Percentiles rank a stretch among this genome's conserved stretches.
Conservation (phyloP, 1,140 invertebrate genomes). For the Drosophila miranda region DNA sequence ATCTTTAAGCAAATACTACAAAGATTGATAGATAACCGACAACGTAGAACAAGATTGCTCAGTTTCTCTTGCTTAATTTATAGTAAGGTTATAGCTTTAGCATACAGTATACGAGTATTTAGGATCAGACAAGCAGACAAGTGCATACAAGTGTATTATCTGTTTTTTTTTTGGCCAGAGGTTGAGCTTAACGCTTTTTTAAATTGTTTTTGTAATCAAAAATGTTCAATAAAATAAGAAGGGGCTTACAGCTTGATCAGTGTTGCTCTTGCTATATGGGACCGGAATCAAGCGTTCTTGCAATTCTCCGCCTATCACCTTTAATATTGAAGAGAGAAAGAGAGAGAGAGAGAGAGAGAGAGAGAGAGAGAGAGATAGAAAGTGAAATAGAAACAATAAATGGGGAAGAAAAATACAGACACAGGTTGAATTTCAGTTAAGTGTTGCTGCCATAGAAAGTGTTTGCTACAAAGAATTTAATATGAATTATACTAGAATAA, state of each 20-base stretch:
- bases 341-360: slow-evolving; percentile 57
- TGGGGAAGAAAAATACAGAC: slow-evolving; percentile 58
- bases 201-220: slow-evolving; percentile 17
- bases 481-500: slow-evolving; percentile 2
- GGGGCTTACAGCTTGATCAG: slow-evolving; percentile 98
- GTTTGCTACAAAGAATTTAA: slow-evolving; percentile 4
- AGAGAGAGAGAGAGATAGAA: slow-evolving; percentile 66
- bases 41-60: no score
- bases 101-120: no score
- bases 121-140: no score
- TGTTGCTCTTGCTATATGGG: slow-evolving; percentile 99
- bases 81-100: no score
- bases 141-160: no score
- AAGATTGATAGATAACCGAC: no score
- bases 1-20: no score
- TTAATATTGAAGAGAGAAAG: slow-evolving; percentile 82
- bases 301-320: slow-evolving; percentile 99
- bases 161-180: not conserved
- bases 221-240: slow-evolving; percentile 53
- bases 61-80: no score
- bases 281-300: slow-evolving; percentile 99
- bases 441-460: slow-evolving; percentile 9
- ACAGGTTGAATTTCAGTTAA: slow-evolving; percentile 47
- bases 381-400: slow-evolving; percentile 73
- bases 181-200: not conserved